Conservation (phyloP, 30 jellyfish, hydroid and myxozoan species). For the Sanderia malayensis region DNA sequence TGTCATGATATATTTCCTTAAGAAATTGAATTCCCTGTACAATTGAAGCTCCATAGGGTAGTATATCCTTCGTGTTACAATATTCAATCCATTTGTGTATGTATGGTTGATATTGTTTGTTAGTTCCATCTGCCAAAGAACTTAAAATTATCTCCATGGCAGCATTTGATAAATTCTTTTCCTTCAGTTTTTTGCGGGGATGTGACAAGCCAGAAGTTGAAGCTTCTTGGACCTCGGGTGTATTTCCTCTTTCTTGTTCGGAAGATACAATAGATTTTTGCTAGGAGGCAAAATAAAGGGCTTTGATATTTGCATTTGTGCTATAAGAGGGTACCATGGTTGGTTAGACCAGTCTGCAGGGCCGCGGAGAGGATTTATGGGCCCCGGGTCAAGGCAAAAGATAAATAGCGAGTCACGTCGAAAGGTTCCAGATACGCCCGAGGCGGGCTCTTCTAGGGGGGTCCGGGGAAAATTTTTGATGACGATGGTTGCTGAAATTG, state of each 20-base stretch:
- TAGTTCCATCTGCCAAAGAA: background rate
- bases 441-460: no score
- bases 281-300: conserved; percentile 5
- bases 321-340: conserved; percentile 23
- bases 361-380: no score
- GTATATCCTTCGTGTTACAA: background rate
- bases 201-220: conserved; percentile 1
- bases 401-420: no score
- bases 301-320: background rate
- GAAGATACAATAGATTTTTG: conserved; percentile 19
- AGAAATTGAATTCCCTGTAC: background rate
- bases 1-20: background rate
- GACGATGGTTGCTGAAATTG: no score
- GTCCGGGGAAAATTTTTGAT: no score
- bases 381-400: no score
- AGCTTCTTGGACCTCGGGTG: conserved; percentile 25
- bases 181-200: background rate
- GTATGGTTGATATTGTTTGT: conserved; percentile 4
- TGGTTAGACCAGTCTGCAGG: conserved; percentile 43
- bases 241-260: conserved; percentile 1
- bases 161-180: background rate
- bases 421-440: no score
- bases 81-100: background rate
- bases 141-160: background rate
- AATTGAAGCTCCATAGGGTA: background rate